Percentiles rank a stretch among this genome's conserved stretches.
phyloP scores from a whole-genome alignment of 1,140 invertebrate species.

The Cydia splendana region DNA sequence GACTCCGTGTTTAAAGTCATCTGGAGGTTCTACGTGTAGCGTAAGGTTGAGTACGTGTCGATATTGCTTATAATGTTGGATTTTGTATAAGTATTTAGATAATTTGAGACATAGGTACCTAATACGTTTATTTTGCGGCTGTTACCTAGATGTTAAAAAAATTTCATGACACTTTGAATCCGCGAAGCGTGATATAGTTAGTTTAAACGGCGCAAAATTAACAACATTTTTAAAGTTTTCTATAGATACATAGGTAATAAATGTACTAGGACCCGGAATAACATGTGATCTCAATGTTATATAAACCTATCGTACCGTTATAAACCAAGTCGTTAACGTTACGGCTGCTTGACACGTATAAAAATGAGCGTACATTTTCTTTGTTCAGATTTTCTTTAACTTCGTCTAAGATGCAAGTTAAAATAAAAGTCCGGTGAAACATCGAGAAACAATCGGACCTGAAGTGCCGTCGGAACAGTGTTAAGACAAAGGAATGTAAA shows the following conservation, averaged over 20 bases:
- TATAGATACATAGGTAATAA: background rate
- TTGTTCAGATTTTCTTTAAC: conserved; percentile 4
- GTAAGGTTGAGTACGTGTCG: background rate
- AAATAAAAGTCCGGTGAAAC: conserved; percentile 7
- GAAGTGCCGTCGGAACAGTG: conserved; percentile 3
- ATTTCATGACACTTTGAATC: too few relatives aligned
- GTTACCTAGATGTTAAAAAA: too few relatives aligned
- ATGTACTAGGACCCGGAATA: background rate
- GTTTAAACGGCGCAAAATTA: too few relatives aligned
- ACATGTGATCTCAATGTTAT: background rate
- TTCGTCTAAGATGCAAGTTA: conserved; percentile 2
- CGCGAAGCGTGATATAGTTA: too few relatives aligned
- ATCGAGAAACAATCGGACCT: conserved; percentile 2
- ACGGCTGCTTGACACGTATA: conserved; percentile 3
- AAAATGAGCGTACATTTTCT: background rate
- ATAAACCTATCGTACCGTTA: background rate
- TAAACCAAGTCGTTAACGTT: background rate
- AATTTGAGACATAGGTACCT: background rate
- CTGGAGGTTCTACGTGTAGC: conserved; percentile 11
- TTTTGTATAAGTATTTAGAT: background rate
- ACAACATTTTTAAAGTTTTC: too few relatives aligned
- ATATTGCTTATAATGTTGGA: background rate
- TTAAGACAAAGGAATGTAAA: conserved; percentile 21
- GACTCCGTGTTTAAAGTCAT: conserved; percentile 47
- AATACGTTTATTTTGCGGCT: too few relatives aligned